phyloP scores from a whole-genome alignment of 2,797 vertebrate species.

The Molossus molossus region DNA sequence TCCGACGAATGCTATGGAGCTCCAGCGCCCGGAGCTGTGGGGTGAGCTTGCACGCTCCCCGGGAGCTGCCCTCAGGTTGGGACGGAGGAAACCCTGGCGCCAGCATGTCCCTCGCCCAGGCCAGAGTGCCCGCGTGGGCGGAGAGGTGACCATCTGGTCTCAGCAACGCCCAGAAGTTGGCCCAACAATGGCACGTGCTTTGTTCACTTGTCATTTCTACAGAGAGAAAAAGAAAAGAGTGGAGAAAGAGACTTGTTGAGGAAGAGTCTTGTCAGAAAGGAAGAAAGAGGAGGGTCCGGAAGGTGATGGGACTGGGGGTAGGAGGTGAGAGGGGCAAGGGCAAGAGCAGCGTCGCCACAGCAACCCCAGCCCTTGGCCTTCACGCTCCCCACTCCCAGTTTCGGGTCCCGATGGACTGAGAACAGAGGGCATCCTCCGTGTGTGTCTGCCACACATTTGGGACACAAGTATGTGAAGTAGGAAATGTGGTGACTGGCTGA shows the following conservation, averaged over 20 bases:
- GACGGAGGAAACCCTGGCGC: background rate
- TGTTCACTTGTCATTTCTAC: background rate
- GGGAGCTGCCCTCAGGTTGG: background rate
- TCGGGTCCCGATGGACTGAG: background rate
- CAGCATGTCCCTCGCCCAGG: background rate
- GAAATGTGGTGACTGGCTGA: background rate
- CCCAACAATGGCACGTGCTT: background rate
- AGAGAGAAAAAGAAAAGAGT: background rate
- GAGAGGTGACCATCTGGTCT: background rate
- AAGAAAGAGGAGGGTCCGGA: background rate
- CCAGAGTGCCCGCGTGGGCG: accelerated
- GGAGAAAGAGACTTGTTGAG: background rate
- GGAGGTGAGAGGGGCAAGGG: background rate
- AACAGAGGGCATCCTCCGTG: background rate
- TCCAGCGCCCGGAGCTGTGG: background rate
- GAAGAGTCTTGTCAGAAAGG: background rate
- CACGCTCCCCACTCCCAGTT: background rate
- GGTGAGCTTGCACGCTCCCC: background rate
- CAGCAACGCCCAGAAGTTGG: background rate
- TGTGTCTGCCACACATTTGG: background rate
- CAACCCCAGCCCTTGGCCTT: background rate
- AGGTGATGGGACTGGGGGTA: background rate
- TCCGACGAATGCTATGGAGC: background rate
- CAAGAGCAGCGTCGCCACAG: background rate
- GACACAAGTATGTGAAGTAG: background rate